phyloP scores from a whole-genome alignment of 1,140 invertebrate genomes.

The Caerostris extrusa region DNA sequence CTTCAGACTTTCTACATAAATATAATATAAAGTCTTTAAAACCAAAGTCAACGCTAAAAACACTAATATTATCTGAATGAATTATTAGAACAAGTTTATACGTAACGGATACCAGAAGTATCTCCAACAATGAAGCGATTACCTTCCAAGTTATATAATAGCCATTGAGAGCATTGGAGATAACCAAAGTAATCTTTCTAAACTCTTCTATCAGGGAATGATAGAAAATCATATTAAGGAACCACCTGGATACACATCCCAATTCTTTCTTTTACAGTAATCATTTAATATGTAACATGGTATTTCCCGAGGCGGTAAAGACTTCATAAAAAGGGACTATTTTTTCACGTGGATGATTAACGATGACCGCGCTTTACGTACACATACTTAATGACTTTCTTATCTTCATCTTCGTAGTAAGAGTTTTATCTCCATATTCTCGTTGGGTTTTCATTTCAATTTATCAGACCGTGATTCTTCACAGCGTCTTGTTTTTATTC shows the following conservation, averaged over 20 bases:
- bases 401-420: constrained; percentile 16
- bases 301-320: not conserved
- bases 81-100: too few relatives aligned
- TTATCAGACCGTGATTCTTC: not conserved
- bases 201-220: not conserved
- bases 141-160: not conserved
- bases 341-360: constrained; percentile 1
- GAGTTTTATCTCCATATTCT: constrained; percentile 36
- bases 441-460: constrained; percentile 11
- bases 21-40: too few relatives aligned
- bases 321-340: not conserved
- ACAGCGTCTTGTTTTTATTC: constrained; percentile 14
- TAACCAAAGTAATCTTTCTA: not conserved
- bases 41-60: too few relatives aligned
- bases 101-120: not conserved
- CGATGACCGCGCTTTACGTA: not conserved
- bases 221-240: not conserved
- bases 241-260: not conserved
- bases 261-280: not conserved
- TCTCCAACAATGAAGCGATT: not conserved
- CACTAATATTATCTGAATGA: too few relatives aligned
- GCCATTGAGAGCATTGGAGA: not conserved
- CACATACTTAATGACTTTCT: constrained; percentile 26
- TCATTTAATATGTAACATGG: constrained; percentile 25
- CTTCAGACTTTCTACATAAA: too few relatives aligned